phyloP scores from a whole-genome alignment of 2,113 vertebrate genomes.

The Anoura caudifer region DNA sequence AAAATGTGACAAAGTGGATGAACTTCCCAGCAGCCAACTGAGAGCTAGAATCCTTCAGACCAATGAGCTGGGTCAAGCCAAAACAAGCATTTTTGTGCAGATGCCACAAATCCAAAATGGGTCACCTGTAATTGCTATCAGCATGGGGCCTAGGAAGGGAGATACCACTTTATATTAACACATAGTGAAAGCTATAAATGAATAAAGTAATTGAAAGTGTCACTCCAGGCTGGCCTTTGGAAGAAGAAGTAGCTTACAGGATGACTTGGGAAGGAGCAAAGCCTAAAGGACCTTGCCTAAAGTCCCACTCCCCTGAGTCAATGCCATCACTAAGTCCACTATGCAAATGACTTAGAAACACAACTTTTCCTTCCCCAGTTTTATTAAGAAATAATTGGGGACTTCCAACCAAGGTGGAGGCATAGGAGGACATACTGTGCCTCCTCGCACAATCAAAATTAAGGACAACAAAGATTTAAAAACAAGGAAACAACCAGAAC shows the following conservation, averaged over 20 bases:
- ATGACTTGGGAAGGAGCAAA: neutral
- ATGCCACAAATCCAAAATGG: slow-evolving; percentile 12
- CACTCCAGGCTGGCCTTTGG: neutral
- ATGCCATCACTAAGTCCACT: neutral
- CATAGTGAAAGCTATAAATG: neutral
- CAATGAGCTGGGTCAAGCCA: neutral
- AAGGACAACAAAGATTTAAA: too few species aligned
- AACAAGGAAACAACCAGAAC: too few species aligned
- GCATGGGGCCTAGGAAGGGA: neutral
- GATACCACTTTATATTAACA: neutral
- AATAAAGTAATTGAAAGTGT: neutral
- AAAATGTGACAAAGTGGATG: neutral
- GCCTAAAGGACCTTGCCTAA: neutral
- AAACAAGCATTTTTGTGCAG: neutral
- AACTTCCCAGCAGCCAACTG: neutral
- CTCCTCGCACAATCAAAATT: too few species aligned
- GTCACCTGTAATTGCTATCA: neutral
- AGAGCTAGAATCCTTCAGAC: neutral
- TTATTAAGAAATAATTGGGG: neutral
- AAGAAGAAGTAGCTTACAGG: neutral
- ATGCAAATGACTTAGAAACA: neutral
- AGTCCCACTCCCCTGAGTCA: neutral
- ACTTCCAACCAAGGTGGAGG: too few species aligned
- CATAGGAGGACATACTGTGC: too few species aligned
- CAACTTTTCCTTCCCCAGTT: neutral